These are phyloP conservation scores for Bufo bufo DNA, from an alignment of 2,113 vertebrate species.

Conservation along the genomic window DNA sequence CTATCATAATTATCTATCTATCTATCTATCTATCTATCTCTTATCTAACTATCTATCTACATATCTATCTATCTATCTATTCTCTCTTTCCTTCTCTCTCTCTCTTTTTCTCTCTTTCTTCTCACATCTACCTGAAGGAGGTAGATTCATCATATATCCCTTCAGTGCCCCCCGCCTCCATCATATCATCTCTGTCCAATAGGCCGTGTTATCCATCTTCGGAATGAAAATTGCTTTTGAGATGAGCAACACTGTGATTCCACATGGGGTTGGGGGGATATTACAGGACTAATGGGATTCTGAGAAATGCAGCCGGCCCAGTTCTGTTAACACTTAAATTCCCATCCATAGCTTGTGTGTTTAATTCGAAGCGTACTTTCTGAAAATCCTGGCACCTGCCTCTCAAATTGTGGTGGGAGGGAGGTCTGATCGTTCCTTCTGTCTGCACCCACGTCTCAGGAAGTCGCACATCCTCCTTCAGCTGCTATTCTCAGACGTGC, in stretches of 20 bases:
- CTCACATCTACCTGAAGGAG: neutral
- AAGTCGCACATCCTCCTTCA: conserved; percentile 46
- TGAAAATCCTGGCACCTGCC: conserved; percentile 27
- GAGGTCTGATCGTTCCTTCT: conserved; percentile 3
- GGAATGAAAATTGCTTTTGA: conserved; percentile 47
- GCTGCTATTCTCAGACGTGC: conserved; percentile 41
- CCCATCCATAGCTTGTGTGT: neutral
- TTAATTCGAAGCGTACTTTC: neutral
- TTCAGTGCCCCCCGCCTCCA: neutral
- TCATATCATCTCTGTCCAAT: conserved; percentile 11
- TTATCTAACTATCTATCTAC: conserved; percentile 1
- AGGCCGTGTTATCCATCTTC: conserved; percentile 15
- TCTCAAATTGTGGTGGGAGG: conserved; percentile 6
- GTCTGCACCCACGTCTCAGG: conserved; percentile 46
- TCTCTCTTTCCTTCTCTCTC: too few species aligned
- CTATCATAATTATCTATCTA: neutral
- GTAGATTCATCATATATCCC: neutral
- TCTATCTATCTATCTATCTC: neutral
- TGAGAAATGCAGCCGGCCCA: neutral
- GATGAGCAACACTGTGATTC: conserved; percentile 23
- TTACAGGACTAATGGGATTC: conserved; percentile 14
- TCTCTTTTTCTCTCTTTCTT: too few species aligned
- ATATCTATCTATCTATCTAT: neutral
- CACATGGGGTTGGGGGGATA: neutral
- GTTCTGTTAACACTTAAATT: conserved; percentile 16